A percentile compares a stretch with the other conserved stretches of the same genome.
These are phyloP conservation scores for Rhagophthalmus giganteus DNA, from an alignment of 2,888 invertebrate species.

Conservation along the genomic window DNA sequence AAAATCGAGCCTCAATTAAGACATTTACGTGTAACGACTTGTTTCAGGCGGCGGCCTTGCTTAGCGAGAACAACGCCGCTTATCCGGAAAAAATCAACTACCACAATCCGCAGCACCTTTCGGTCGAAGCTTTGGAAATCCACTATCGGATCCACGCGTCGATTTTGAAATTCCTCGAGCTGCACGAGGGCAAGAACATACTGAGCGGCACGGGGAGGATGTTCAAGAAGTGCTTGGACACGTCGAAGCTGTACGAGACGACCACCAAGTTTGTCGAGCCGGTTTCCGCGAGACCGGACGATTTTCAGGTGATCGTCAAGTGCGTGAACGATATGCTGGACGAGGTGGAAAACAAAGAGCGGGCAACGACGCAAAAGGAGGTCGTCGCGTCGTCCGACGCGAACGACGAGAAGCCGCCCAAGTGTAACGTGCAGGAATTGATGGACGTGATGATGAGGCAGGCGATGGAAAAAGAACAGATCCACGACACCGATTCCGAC, in stretches of 20 bases:
- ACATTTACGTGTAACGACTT: background rate
- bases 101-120: conserved; percentile 77
- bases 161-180: conserved; percentile 83
- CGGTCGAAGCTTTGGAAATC: conserved; percentile 87
- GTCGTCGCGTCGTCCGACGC: conserved; percentile 37
- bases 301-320: conserved; percentile 16
- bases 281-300: conserved; percentile 8
- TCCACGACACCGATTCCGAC: conserved; percentile 45
- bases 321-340: conserved; percentile 37
- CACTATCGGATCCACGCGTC: conserved; percentile 85
- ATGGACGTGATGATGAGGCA: conserved; percentile 58
- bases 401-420: conserved; percentile 31
- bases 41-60: conserved; percentile 69
- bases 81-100: conserved; percentile 88
- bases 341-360: conserved; percentile 28
- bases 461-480: conserved; percentile 51
- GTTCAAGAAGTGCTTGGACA: conserved; percentile 62
- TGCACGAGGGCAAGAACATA: conserved; percentile 71
- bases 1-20: too few relatives aligned
- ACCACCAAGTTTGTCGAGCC: conserved; percentile 8
- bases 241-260: conserved; percentile 16
- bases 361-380: conserved; percentile 35
- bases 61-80: conserved; percentile 78
- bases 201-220: conserved; percentile 63
- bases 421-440: conserved; percentile 51